Conservation (phyloP, 2,797 vertebrate genomes). For the Limnodromus scolopaceus region DNA sequence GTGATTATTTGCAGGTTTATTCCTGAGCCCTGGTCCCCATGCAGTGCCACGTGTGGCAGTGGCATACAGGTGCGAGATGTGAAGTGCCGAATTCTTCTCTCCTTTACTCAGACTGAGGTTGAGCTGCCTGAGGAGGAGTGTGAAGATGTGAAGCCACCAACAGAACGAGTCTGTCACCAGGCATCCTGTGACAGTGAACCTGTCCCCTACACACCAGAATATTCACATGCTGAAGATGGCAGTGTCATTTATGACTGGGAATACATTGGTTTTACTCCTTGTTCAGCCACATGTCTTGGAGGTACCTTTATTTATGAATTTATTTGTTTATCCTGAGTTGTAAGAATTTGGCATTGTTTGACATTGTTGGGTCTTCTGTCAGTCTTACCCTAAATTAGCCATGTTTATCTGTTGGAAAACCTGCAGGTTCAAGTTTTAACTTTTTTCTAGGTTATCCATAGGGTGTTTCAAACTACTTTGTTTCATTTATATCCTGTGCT, state of each 20-base stretch:
- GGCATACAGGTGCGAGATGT: slow-evolving; percentile 85
- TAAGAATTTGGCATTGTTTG: background rate
- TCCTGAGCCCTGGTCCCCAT: slow-evolving; percentile 89
- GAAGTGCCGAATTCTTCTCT: slow-evolving; percentile 87
- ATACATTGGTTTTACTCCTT: slow-evolving; percentile 87
- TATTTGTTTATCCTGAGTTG: background rate
- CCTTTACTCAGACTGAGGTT: slow-evolving; percentile 87
- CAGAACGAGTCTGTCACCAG: slow-evolving; percentile 80
- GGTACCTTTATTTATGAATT: slow-evolving; percentile 74
- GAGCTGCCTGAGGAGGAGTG: slow-evolving; percentile 93
- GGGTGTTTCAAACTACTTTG: background rate
- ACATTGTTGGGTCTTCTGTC: background rate
- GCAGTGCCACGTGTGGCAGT: slow-evolving; percentile 86
- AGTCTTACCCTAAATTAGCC: background rate
- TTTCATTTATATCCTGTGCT: background rate
- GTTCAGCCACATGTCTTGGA: slow-evolving; percentile 87
- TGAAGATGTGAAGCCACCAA: slow-evolving; percentile 74
- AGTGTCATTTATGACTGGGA: slow-evolving; percentile 85
- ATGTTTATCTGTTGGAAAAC: background rate
- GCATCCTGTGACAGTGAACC: slow-evolving; percentile 74
- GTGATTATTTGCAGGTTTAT: slow-evolving; percentile 82
- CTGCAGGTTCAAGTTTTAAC: background rate
- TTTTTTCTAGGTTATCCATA: background rate
- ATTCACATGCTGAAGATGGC: slow-evolving; percentile 32
- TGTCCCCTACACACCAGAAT: background rate